A percentile compares a stretch with the other conserved stretches of the same genome.
Evolutionary conservation across 2,797 vertebrate genomes (phyloP).

Genomic region (Onychomys torridus): DNA sequence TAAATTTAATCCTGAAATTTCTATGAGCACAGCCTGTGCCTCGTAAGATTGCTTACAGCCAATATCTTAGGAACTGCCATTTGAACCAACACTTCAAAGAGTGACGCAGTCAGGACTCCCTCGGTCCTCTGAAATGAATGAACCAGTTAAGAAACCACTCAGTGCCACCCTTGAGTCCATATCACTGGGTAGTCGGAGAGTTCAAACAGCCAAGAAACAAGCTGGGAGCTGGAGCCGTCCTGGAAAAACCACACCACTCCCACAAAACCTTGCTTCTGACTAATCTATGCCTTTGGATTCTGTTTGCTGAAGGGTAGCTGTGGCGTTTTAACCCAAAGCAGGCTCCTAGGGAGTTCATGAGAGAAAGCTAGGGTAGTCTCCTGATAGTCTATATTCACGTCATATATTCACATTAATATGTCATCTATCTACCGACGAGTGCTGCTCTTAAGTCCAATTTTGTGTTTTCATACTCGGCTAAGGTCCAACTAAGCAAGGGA

Average conservation of each 20-base stretch:
- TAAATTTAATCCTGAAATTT: constrained; percentile 2
- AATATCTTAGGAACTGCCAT: not conserved
- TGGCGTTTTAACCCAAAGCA: not conserved
- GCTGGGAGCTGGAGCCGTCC: not conserved
- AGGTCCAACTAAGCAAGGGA: not conserved
- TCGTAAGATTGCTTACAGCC: not conserved
- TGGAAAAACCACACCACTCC: not conserved
- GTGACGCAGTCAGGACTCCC: not conserved
- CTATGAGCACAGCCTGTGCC: not conserved
- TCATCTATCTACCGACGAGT: not conserved
- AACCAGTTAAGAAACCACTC: not conserved
- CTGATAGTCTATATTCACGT: not conserved
- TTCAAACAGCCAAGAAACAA: not conserved
- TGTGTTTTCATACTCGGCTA: not conserved
- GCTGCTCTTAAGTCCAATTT: not conserved
- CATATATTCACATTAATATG: not conserved
- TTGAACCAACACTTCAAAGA: not conserved
- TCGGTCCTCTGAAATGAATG: not conserved
- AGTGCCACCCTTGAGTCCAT: not conserved
- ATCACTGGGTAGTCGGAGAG: not conserved
- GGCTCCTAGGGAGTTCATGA: not conserved
- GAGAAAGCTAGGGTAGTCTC: not conserved
- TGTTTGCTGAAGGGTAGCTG: not conserved
- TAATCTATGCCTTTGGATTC: not conserved
- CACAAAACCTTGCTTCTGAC: not conserved